These are phyloP conservation scores for Lasius platythorax DNA, from an alignment of 2,888 invertebrate species.

Conservation along the genomic window DNA sequence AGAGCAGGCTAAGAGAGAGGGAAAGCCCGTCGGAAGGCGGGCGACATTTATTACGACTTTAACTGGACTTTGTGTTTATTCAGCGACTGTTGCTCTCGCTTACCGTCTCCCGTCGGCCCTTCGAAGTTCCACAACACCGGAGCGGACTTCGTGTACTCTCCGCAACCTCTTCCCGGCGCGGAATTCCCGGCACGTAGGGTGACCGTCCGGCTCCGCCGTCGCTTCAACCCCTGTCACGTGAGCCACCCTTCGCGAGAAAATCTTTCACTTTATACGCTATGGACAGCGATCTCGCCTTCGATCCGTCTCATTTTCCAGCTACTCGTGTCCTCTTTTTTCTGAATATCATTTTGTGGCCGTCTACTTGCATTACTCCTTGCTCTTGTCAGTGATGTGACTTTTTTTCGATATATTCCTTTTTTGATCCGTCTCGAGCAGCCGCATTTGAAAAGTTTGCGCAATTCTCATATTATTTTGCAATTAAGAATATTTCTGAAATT, in stretches of 20 bases:
- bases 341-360: conserved; percentile 81
- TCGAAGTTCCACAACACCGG: conserved; percentile 57
- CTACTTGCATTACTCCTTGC: conserved; percentile 72
- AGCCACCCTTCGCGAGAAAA: conserved; percentile 74
- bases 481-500: not conserved
- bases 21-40: conserved; percentile 79
- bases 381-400: conserved; percentile 36
- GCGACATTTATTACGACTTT: conserved; percentile 85
- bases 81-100: conserved; percentile 84
- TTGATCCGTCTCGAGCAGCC: conserved; percentile 36
- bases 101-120: conserved; percentile 57
- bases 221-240: conserved; percentile 81
- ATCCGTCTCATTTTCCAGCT: conserved; percentile 20
- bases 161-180: conserved; percentile 56
- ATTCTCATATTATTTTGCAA: not conserved
- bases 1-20: conserved; percentile 60
- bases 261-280: conserved; percentile 85
- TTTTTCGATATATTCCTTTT: conserved; percentile 68
- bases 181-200: conserved; percentile 82
- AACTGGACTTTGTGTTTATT: conserved; percentile 86
- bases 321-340: conserved; percentile 75
- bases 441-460: not conserved
- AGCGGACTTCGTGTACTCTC: conserved; percentile 60
- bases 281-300: conserved; percentile 80
- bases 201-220: conserved; percentile 76